phyloP scores from a whole-genome alignment of 2,113 vertebrate species.

The Hippoglossus stenolepis region DNA sequence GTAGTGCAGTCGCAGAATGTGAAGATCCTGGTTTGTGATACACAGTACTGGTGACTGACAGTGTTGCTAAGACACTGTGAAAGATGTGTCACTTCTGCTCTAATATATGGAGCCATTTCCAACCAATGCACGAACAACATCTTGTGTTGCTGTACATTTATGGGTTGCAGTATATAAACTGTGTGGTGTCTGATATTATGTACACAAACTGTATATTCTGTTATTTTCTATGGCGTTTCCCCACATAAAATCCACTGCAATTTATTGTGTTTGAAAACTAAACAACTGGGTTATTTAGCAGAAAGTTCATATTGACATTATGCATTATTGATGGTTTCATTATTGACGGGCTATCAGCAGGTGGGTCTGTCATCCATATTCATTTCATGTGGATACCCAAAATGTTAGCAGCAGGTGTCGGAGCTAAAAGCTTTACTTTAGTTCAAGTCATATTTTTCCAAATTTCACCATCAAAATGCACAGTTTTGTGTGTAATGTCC shows the following conservation, averaged over 20 bases:
- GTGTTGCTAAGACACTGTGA: neutral
- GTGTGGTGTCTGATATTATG: neutral
- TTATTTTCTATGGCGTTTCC: neutral
- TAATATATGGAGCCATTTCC: neutral
- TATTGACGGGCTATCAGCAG: constrained; percentile 12
- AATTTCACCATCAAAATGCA: neutral
- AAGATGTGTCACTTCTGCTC: neutral
- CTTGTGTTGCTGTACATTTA: neutral
- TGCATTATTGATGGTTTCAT: constrained; percentile 40
- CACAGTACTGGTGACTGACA: neutral
- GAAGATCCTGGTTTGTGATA: neutral
- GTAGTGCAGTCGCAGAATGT: neutral
- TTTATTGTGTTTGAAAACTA: neutral
- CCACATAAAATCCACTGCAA: neutral
- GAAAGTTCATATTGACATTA: neutral
- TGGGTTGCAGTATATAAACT: neutral
- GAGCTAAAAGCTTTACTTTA: neutral
- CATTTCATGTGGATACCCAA: constrained; percentile 20
- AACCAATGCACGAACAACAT: neutral
- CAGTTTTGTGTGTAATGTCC: neutral
- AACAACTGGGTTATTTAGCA: neutral
- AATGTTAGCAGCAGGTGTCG: constrained; percentile 10
- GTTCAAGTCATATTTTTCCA: neutral
- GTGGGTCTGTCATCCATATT: constrained; percentile 43
- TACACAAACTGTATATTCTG: neutral